Evolutionary conservation across 2,113 vertebrate genomes (phyloP).

Genomic region (Phyllostomus discolor): DNA sequence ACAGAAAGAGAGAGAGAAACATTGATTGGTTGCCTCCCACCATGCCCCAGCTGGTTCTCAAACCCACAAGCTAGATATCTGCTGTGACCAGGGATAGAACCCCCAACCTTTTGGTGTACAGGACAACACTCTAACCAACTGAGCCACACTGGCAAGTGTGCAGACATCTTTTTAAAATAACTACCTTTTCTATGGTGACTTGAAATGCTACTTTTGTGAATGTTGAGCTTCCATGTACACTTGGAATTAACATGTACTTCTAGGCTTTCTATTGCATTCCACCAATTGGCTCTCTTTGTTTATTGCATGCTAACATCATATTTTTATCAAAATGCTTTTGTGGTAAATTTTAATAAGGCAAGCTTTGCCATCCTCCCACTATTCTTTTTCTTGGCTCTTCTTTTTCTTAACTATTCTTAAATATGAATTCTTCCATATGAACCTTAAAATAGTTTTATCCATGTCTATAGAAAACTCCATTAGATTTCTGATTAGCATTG

Average conservation of each 20-base stretch:
- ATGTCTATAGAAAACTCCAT: not conserved
- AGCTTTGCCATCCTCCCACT: not conserved
- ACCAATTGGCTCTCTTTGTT: not conserved
- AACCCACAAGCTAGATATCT: not conserved
- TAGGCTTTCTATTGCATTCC: not conserved
- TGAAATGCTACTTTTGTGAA: not conserved
- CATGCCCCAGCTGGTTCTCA: not conserved
- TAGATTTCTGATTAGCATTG: constrained; percentile 13
- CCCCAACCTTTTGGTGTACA: not conserved
- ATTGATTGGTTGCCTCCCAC: not conserved
- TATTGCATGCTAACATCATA: not conserved
- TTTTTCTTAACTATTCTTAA: constrained; percentile 39
- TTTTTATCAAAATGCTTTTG: constrained; percentile 36
- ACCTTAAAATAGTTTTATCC: constrained; percentile 32
- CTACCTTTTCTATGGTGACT: not conserved
- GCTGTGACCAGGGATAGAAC: not conserved
- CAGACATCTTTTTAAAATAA: constrained; percentile 7
- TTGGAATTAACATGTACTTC: constrained; percentile 1
- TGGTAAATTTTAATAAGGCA: constrained; percentile 44
- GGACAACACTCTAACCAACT: not conserved
- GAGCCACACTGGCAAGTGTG: not conserved
- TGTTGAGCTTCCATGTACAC: not conserved
- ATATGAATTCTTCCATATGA: constrained; percentile 39
- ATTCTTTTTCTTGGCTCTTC: not conserved
- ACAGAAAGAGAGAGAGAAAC: not conserved